Evolutionary conservation across 1,140 invertebrate genomes (phyloP).

Genomic region (Zaprionus davidi): DNA sequence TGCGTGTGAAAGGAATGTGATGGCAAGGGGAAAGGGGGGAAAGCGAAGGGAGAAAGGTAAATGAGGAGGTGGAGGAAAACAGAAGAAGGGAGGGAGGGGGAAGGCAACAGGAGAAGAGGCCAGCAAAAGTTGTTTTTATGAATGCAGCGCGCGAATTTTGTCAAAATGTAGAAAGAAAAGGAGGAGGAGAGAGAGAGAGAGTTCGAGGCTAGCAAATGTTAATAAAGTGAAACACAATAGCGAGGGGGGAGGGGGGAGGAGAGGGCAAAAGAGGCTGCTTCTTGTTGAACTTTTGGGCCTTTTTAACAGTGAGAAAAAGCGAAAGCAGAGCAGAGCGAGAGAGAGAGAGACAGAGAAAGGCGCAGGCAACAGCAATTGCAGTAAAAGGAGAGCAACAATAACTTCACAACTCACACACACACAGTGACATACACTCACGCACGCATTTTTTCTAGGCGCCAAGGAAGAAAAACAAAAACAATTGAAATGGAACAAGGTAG

Average conservation of each 20-base stretch:
- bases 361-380: not conserved
- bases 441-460: conserved; percentile 28
- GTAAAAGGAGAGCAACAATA: not conserved
- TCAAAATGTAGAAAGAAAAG: not conserved
- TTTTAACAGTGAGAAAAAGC: conserved; percentile 39
- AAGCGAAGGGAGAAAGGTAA: not conserved
- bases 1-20: conserved; percentile 22
- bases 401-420: not conserved
- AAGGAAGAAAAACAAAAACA: conserved; percentile 16
- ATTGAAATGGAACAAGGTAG: conserved; percentile 37
- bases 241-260: not conserved
- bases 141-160: conserved; percentile 25
- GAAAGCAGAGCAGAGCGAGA: conserved; percentile 22
- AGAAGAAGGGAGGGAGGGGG: no score
- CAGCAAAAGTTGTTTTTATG: conserved; percentile 26
- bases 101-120: not conserved
- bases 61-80: not conserved
- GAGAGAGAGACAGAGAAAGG: not conserved
- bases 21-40: no score
- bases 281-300: conserved; percentile 3
- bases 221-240: conserved; percentile 35
- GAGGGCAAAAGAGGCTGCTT: not conserved
- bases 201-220: conserved; percentile 21
- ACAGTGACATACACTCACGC: not conserved
- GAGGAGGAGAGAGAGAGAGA: no score